Evolutionary conservation across 2,888 invertebrate genomes (phyloP).

Genomic region (Drosophila hamatofila): DNA sequence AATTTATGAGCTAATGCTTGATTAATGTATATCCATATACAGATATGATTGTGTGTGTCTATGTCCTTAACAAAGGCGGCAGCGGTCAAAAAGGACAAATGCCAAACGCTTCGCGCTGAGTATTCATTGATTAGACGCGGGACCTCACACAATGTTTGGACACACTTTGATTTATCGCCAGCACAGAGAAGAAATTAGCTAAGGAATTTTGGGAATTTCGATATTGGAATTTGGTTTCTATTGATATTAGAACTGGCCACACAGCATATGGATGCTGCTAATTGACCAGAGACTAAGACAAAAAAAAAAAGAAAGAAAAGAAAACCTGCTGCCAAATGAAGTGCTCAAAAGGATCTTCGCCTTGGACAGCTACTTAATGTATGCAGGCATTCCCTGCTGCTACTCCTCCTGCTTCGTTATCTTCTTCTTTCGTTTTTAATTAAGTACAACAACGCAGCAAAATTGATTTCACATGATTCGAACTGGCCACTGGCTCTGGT

Average conservation of each 20-base stretch:
- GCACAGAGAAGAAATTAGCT: slow-evolving; percentile 56
- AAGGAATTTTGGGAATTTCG: slow-evolving; percentile 43
- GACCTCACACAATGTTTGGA: slow-evolving; percentile 64
- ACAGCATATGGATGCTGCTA: slow-evolving; percentile 48
- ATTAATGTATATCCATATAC: slow-evolving; percentile 38
- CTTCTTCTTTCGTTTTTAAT: slow-evolving; percentile 59
- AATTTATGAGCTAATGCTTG: slow-evolving; percentile 47
- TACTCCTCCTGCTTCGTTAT: background rate
- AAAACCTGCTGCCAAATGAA: slow-evolving; percentile 59
- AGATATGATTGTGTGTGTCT: background rate
- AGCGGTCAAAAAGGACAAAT: slow-evolving; percentile 43
- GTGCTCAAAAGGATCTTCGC: slow-evolving; percentile 65
- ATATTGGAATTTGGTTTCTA: slow-evolving; percentile 27
- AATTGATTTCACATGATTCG: slow-evolving; percentile 70
- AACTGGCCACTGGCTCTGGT: slow-evolving; percentile 14
- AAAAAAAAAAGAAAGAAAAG: background rate
- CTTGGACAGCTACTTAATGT: slow-evolving; percentile 37
- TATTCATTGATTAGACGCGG: slow-evolving; percentile 63
- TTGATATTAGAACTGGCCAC: slow-evolving; percentile 30
- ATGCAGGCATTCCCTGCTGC: slow-evolving; percentile 31
- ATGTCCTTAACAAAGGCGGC: slow-evolving; percentile 31
- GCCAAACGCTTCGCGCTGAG: slow-evolving; percentile 6
- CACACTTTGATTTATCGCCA: slow-evolving; percentile 66
- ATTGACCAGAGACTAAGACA: slow-evolving; percentile 47
- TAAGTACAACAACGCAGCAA: slow-evolving; percentile 80